Conservation (phyloP, 2,797 vertebrate genomes). For the Craterocephalus amniculus region DNA sequence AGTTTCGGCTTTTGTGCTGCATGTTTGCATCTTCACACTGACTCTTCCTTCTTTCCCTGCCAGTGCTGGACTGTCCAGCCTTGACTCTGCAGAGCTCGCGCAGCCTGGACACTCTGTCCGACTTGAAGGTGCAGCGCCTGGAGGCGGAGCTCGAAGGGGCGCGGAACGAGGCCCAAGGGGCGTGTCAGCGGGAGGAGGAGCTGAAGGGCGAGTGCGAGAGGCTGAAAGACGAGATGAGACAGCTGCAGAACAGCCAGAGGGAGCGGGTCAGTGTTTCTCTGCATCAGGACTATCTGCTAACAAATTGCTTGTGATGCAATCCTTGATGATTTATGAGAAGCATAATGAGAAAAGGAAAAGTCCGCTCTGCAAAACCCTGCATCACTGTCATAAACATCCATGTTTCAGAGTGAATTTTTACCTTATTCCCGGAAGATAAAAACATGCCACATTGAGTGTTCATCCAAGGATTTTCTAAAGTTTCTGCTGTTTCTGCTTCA, state of each 20-base stretch:
- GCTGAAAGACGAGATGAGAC: conserved; percentile 90
- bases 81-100: conserved; percentile 90
- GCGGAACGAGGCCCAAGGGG: conserved; percentile 88
- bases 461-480: neutral
- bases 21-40: neutral
- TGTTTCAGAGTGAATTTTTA: neutral
- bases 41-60: neutral
- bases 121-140: conserved; percentile 86
- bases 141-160: conserved; percentile 93
- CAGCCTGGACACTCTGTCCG: conserved; percentile 86
- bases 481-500: neutral
- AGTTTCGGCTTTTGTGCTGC: neutral
- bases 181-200: conserved; percentile 92
- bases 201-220: conserved; percentile 90
- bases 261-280: conserved; percentile 82
- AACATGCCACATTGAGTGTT: neutral
- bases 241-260: conserved; percentile 88
- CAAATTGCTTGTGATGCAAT: neutral
- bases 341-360: neutral
- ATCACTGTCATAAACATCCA: neutral
- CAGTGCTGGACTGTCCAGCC: conserved; percentile 88
- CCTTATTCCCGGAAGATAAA: neutral
- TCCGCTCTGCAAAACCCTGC: neutral
- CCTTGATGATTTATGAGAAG: conserved; percentile 3
- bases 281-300: neutral